Evolutionary conservation across 1,140 invertebrate species (phyloP).

Genomic region (Hermetia illucens): DNA sequence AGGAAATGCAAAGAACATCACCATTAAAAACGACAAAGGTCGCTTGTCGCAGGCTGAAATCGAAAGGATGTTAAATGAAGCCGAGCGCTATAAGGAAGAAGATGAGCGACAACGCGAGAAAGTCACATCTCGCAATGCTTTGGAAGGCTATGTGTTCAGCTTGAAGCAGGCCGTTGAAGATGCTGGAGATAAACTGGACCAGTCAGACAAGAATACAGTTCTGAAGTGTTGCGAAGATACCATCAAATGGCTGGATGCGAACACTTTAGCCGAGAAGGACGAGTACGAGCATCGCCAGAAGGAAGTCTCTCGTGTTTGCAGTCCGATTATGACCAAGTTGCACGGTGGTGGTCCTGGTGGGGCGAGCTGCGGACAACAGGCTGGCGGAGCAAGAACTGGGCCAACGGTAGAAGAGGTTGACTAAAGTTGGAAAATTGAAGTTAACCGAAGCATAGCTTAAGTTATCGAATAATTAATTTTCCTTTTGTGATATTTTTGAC

Average conservation of each 20-base stretch:
- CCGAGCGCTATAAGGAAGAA: conserved; percentile 52
- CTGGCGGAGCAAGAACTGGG: conserved; percentile 36
- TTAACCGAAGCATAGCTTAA: too few relatives aligned
- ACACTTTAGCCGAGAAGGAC: conserved; percentile 41
- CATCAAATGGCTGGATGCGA: conserved; percentile 40
- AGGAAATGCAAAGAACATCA: conserved; percentile 59
- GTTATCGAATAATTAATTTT: too few relatives aligned
- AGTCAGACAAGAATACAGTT: conserved; percentile 9
- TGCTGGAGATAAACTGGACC: conserved; percentile 14
- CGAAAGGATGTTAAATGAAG: conserved; percentile 77
- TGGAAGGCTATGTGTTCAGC: conserved; percentile 73
- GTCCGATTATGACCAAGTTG: conserved; percentile 37
- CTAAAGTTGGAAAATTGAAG: too few relatives aligned
- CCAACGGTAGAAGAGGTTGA: conserved; percentile 56
- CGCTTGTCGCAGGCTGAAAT: conserved; percentile 82
- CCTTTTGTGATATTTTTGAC: too few relatives aligned
- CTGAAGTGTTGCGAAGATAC: conserved; percentile 29
- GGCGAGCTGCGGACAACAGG: conserved; percentile 10
- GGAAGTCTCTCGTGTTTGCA: conserved; percentile 35
- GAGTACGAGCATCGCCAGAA: conserved; percentile 41
- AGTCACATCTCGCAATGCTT: conserved; percentile 56
- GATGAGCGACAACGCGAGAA: conserved; percentile 49
- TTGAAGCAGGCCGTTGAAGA: conserved; percentile 51
- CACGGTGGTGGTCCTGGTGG: conserved; percentile 22
- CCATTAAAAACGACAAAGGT: conserved; percentile 89